Percentiles rank a stretch among this genome's conserved stretches.
Conservation (phyloP, 2,888 invertebrate species). For the Sceliomorpha sp. region DNA sequence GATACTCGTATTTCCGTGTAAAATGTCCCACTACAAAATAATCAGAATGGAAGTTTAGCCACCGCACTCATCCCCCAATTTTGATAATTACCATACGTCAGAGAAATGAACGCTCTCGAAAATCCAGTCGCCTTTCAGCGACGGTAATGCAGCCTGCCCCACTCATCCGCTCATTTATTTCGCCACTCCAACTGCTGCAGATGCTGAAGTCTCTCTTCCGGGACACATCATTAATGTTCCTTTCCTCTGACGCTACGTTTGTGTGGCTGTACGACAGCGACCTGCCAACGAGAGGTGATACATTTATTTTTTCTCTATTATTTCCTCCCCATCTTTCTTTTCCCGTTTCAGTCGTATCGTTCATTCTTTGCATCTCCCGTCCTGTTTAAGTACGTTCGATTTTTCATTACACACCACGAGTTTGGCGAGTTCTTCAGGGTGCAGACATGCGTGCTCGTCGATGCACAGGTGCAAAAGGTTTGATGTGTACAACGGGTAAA, state of each 20-base stretch:
- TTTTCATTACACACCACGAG: constrained; percentile 35
- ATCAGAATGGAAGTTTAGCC: constrained; percentile 18
- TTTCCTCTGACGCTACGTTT: too few species aligned
- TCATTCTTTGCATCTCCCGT: too few species aligned
- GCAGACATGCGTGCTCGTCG: constrained; percentile 22
- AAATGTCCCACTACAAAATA: constrained; percentile 10
- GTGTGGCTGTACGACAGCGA: too few species aligned
- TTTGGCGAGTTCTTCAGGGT: not conserved
- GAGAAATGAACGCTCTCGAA: constrained; percentile 17
- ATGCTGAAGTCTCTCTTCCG: constrained; percentile 26
- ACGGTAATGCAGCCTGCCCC: constrained; percentile 22
- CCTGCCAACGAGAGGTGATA: too few species aligned
- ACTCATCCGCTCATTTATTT: constrained; percentile 43
- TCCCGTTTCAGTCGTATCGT: too few species aligned
- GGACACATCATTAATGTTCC: constrained; percentile 36
- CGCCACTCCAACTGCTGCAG: constrained; percentile 17
- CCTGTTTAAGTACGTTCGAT: constrained; percentile 39
- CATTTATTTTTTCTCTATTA: too few species aligned
- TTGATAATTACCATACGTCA: constrained; percentile 29
- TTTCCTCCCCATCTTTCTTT: constrained; percentile 11
- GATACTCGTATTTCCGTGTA: not conserved
- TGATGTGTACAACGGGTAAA: constrained; percentile 33
- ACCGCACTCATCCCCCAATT: constrained; percentile 16
- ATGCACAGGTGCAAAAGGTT: constrained; percentile 38
- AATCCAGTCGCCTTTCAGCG: constrained; percentile 35